A percentile compares a stretch with the other conserved stretches of the same genome.
Evolutionary conservation across 2,888 invertebrate species (phyloP).

Genomic region (Chouioia cunea): DNA sequence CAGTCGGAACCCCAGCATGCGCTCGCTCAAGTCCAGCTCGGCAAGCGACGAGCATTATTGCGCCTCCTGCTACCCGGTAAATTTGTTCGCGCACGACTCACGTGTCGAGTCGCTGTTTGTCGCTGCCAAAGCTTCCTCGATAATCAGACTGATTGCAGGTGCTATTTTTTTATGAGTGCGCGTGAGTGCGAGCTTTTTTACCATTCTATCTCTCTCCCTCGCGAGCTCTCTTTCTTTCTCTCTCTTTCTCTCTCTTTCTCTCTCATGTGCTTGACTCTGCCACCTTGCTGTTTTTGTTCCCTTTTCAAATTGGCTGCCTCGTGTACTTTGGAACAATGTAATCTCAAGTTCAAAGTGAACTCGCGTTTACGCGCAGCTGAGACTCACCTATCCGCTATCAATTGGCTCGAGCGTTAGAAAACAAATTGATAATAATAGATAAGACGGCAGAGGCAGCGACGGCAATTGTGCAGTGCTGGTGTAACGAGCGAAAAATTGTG

Average conservation of each 20-base stretch:
- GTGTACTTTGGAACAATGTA: too few species aligned
- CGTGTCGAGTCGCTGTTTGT: background rate
- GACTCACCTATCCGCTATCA: too few species aligned
- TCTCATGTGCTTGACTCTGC: background rate
- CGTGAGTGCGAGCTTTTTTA: too few species aligned
- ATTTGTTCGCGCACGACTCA: background rate
- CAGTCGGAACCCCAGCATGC: conserved; percentile 58
- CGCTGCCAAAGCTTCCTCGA: background rate
- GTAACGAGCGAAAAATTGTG: conserved; percentile 2
- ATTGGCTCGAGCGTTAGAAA: too few species aligned
- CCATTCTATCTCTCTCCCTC: background rate
- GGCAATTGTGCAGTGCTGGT: background rate
- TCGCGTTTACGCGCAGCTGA: too few species aligned
- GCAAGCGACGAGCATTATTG: conserved; percentile 57
- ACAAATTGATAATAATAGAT: background rate
- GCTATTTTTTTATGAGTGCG: too few species aligned
- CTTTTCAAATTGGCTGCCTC: too few species aligned
- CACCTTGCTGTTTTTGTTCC: background rate
- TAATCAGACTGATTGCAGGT: too few species aligned
- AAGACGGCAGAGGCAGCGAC: background rate
- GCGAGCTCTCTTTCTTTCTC: background rate
- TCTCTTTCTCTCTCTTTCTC: background rate
- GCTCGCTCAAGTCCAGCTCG: conserved; percentile 58
- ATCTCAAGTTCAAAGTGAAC: too few species aligned
- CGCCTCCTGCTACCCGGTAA: conserved; percentile 39